Percentiles rank a stretch among this genome's conserved stretches.
phyloP scores from a whole-genome alignment of 35 echinoderm and acorn worm species.

The Ptychodera flava region DNA sequence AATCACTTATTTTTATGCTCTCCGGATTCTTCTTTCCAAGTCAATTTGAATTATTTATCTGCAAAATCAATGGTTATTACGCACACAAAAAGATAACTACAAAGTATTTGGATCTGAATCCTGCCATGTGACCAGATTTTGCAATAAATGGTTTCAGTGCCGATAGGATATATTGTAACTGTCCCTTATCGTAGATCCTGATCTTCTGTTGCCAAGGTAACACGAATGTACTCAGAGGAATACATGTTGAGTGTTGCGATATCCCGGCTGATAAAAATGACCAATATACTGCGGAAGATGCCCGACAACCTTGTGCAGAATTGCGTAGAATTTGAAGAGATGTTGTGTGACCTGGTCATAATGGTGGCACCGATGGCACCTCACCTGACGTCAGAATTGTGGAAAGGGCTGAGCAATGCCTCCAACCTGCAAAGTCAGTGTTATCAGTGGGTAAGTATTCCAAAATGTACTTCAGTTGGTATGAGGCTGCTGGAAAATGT shows the following conservation, averaged over 20 bases:
- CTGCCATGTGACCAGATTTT: too few relatives aligned
- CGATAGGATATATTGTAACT: too few relatives aligned
- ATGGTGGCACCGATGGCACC: constrained; percentile 95
- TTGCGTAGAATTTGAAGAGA: constrained; percentile 46
- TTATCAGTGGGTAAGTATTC: constrained; percentile 35
- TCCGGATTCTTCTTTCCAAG: too few relatives aligned
- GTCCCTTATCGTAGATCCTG: too few relatives aligned
- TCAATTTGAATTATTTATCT: too few relatives aligned
- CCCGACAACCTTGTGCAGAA: constrained; percentile 41
- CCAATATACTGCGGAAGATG: constrained; percentile 43
- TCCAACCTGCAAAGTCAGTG: background rate
- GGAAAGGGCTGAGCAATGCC: constrained; percentile 39
- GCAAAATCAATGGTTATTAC: too few relatives aligned
- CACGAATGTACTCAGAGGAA: constrained; percentile 49
- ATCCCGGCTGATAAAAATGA: constrained; percentile 63
- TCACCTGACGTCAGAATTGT: constrained; percentile 65
- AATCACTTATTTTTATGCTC: too few relatives aligned
- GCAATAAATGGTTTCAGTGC: too few relatives aligned
- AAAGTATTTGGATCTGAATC: too few relatives aligned
- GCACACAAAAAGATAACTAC: too few relatives aligned
- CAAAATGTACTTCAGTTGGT: background rate
- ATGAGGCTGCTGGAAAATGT: background rate
- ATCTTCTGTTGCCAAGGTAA: too few relatives aligned
- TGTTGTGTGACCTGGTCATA: constrained; percentile 49
- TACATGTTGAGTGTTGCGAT: constrained; percentile 80